Percentiles rank a stretch among this genome's conserved stretches.
Evolutionary conservation across 2,113 vertebrate genomes (phyloP).

Genomic region (Ptilorrhoa leucosticta): DNA sequence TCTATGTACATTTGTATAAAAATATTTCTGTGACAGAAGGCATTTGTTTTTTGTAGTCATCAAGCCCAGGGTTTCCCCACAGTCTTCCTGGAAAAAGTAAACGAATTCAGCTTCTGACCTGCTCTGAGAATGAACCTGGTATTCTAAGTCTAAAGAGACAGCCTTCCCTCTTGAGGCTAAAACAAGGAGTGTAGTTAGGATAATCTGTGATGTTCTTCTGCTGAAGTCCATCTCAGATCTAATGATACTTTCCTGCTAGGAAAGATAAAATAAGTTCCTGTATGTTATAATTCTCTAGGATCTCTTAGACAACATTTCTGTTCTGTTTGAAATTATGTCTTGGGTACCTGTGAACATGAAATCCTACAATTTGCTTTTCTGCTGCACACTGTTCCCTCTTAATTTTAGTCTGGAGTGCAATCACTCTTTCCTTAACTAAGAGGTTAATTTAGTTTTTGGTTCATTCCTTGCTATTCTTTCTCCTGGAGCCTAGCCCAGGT

Average conservation of each 20-base stretch:
- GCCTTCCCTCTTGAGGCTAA: neutral
- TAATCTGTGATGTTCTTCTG: neutral
- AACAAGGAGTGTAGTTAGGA: neutral
- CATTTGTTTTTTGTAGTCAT: neutral
- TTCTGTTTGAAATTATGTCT: neutral
- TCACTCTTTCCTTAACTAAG: neutral
- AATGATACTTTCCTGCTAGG: neutral
- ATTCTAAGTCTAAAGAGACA: neutral
- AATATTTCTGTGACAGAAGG: neutral
- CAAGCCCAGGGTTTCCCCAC: neutral
- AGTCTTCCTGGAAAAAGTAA: neutral
- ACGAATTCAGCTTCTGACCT: neutral
- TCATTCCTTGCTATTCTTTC: neutral
- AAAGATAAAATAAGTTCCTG: constrained; percentile 18
- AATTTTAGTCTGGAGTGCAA: neutral
- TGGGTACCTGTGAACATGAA: neutral
- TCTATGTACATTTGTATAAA: neutral
- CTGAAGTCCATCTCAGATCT: constrained; percentile 9
- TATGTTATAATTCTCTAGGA: neutral
- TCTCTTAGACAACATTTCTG: neutral
- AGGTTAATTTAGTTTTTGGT: neutral
- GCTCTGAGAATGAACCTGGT: neutral
- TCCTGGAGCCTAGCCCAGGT: neutral
- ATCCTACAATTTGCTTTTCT: neutral
- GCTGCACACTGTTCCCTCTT: neutral